Base-by-base conservation (phyloP, 2,113 vertebrate species). In the Piaya cayana region DNA sequence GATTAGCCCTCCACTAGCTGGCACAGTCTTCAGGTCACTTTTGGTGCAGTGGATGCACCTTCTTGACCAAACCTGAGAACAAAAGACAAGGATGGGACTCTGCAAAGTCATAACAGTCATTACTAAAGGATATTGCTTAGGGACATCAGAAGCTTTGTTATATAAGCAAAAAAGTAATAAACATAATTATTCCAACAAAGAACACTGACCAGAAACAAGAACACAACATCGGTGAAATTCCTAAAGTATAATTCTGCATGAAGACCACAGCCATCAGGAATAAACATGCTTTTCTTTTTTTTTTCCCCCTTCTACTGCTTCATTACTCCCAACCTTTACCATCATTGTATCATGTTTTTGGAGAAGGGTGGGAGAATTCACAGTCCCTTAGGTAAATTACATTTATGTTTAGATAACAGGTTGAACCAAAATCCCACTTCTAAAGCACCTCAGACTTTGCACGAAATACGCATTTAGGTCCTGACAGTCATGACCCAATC, bases 321-420 rank as follows among this genome's bases (percentile, higher is more conserved):
- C 56, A 64, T 87, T 71, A 69, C 8, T 88, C n/a, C 29, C 32
- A 58, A 15, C 70, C 22, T 39, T n/a, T 72, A 88, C 43, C 39
- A 58, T 59, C 15, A 82, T 68, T 90, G 68, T 56, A 82, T 80
- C 90, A 74, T 0, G 1, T 74, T 79, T 69, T 77, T 69, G 14
- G 27, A 80, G 45, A 82, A 65, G 12, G 12, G 29, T 37, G 63
- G 39, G 23, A 88, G 59, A 90, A 90, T 71, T 92, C 36, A 86
- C 59, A 80, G 11, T 78, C 68, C 34, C 52, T 70, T 47, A 47
- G 21, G 53, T 70, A 74, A 29, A 43, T 67, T 86, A 80, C 63
- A 85, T 72, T 94, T 74, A 27, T 88, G 58, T 50, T 85, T 82
- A 88, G 63, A 80, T 71, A 95, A 77, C 42, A 88, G 55, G 22